Conservation (phyloP, 1,140 invertebrate genomes). For the Solenopsis fugax region DNA sequence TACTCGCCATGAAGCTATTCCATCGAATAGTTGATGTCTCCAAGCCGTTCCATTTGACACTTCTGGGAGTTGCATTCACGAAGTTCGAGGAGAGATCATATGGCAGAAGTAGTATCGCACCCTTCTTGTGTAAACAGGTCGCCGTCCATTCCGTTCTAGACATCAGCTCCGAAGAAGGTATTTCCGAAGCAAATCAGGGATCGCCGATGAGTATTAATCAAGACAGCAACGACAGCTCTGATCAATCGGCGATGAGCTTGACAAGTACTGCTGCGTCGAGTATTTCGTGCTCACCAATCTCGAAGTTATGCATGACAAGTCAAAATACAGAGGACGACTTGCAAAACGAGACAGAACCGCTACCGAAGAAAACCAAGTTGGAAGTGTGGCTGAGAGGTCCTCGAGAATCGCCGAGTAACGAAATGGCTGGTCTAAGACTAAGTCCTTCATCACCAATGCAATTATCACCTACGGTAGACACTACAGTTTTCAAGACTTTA, state of each 20-base stretch:
- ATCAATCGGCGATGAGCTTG: constrained; percentile 51
- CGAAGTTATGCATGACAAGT: constrained; percentile 65
- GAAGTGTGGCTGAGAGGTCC: constrained; percentile 84
- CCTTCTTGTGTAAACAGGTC: constrained; percentile 90
- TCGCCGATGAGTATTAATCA: constrained; percentile 84
- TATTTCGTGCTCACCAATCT: constrained; percentile 74
- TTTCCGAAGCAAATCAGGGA: constrained; percentile 78
- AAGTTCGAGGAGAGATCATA: constrained; percentile 91
- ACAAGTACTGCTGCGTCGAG: constrained; percentile 58
- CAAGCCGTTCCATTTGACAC: constrained; percentile 92
- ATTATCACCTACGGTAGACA: constrained; percentile 78
- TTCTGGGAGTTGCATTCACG: constrained; percentile 92
- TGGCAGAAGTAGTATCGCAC: constrained; percentile 89
- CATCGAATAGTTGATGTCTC: constrained; percentile 90
- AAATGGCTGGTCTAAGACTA: constrained; percentile 83
- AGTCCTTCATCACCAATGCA: constrained; percentile 83
- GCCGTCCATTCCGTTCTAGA: constrained; percentile 90
- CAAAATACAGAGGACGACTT: constrained; percentile 80
- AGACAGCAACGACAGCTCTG: constrained; percentile 81
- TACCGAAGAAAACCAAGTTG: constrained; percentile 90
- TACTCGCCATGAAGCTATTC: constrained; percentile 91
- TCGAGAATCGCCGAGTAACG: constrained; percentile 84
- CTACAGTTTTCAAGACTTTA: constrained; percentile 80
- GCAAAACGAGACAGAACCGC: constrained; percentile 90
- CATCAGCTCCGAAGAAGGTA: constrained; percentile 82